These are phyloP conservation scores for Lasioglossum figueresi DNA, from an alignment of 2,888 invertebrate species.

Conservation along the genomic window DNA sequence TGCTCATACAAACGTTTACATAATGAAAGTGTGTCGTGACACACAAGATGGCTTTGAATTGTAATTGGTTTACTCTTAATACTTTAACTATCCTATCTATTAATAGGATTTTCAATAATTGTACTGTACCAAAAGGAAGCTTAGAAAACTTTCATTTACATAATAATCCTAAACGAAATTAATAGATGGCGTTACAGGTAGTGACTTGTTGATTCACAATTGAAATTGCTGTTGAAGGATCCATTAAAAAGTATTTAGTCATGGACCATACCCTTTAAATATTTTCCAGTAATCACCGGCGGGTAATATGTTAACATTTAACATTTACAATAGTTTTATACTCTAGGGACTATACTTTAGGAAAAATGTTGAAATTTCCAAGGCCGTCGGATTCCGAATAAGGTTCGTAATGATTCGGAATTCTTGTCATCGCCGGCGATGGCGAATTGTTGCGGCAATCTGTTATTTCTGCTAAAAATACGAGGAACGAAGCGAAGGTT, in stretches of 20 bases:
- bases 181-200: too few relatives aligned
- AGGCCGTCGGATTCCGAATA: neutral
- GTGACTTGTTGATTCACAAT: neutral
- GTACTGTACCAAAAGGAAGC: neutral
- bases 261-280: too few relatives aligned
- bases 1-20: too few relatives aligned
- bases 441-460: conserved; percentile 50
- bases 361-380: neutral
- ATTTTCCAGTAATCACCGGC: too few relatives aligned
- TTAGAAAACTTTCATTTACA: neutral
- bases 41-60: too few relatives aligned
- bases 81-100: too few relatives aligned
- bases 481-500: conserved; percentile 58
- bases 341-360: neutral
- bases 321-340: neutral
- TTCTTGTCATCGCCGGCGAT: neutral
- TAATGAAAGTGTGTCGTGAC: too few relatives aligned
- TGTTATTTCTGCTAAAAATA: conserved; percentile 62
- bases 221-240: too few relatives aligned
- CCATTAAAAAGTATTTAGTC: neutral
- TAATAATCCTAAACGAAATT: neutral
- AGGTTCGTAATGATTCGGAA: neutral
- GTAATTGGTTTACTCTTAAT: too few relatives aligned
- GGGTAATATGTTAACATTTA: neutral
- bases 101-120: too few relatives aligned